Base-by-base conservation (phyloP, 1,140 invertebrate genomes). In the Bombus breviceps region DNA sequence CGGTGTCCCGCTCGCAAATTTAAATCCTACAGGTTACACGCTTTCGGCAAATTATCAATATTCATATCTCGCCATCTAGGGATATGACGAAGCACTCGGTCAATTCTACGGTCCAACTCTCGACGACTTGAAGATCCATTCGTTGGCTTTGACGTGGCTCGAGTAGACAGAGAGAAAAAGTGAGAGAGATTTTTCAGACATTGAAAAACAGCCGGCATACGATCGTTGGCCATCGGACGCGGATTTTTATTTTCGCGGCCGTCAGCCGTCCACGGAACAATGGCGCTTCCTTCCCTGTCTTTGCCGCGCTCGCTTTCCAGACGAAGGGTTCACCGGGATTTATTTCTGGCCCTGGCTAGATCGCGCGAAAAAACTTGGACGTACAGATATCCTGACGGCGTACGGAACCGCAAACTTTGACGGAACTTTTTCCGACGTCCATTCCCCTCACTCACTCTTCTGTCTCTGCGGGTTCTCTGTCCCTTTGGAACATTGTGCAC, bases 241-340 rank as follows among this genome's bases (percentile, higher is more conserved):
- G 72, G 88, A 87, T 82, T 89, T 89, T 89, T 90, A 90, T 89
- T 90, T 89, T 81, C 88, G 76, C 64, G 71, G 81, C 85, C 83
- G 88, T 89, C 88, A 90, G 69, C 79, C 86, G 81, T 71, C 81
- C 78, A 34, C 85, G 32, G 88, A 89, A 90, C 88, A 90, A 90
- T 87, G 83, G 69, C 88, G 68, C 69, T 81, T 82, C 79, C 85
- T 75, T 66, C 57, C 73, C 41, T 82, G 80, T 84, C 87, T 86
- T 83, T 83, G 66, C 80, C 80, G 76, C 80, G 76, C 81, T 76
- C 81, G 74, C 81, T 90, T 90, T 90, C 82, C 89, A 87, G 85
- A 87, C 78, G 85, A 90, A 80, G 74, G 77, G 73, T 83, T 89
- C 82, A 15, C 71, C 72, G 32, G 74, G 88, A 89, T 90, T 89